These are phyloP conservation scores for Cancer borealis DNA, from an alignment of 2,888 invertebrate species.

Conservation along the genomic window DNA sequence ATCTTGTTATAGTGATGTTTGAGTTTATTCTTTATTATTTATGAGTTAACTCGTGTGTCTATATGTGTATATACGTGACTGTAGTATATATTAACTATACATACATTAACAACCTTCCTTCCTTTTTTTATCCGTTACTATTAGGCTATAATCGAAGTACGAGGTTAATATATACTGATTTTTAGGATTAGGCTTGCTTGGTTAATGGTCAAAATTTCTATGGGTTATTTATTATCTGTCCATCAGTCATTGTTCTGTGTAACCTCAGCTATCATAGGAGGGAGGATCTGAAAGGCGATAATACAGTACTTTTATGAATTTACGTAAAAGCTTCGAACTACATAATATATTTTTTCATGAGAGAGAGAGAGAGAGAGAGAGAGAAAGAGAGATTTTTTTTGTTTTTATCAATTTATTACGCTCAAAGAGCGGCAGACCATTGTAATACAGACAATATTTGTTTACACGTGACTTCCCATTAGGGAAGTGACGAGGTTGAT, in stretches of 20 bases:
- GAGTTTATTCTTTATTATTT: too few relatives aligned
- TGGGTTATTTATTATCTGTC: neutral
- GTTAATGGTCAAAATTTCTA: neutral
- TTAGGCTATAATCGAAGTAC: neutral
- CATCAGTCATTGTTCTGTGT: neutral
- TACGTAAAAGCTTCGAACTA: neutral
- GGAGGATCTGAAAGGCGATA: neutral
- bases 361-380: conserved; percentile 28
- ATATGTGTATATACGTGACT: neutral
- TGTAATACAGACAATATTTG: too few relatives aligned
- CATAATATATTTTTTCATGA: neutral
- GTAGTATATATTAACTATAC: too few relatives aligned
- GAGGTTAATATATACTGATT: neutral
- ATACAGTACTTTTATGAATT: neutral
- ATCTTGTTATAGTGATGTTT: too few relatives aligned
- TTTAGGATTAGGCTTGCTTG: neutral
- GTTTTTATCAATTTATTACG: too few relatives aligned
- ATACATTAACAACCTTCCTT: too few relatives aligned
- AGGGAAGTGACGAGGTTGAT: too few relatives aligned
- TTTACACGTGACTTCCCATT: too few relatives aligned
- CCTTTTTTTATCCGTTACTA: too few relatives aligned
- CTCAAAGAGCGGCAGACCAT: too few relatives aligned
- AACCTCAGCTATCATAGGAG: neutral
- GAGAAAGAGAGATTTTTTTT: conserved; percentile 46
- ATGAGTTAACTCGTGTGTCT: neutral